phyloP scores from a whole-genome alignment of 64 coral and sea anemone species.

The Montipora cactus region DNA sequence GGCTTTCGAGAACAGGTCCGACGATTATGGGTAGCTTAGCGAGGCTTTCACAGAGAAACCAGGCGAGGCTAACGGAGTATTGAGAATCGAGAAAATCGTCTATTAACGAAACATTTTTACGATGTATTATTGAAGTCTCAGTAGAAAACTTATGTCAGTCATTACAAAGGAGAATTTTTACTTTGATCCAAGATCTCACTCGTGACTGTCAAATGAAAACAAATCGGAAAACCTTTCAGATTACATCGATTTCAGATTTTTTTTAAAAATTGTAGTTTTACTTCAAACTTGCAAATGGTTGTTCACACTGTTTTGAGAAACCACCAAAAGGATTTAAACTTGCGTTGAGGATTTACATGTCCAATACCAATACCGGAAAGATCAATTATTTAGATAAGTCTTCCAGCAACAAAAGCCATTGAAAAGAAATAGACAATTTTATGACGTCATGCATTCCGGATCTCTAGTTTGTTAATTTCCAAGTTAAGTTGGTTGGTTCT shows the following conservation, averaged over 20 bases:
- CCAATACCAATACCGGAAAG: not conserved
- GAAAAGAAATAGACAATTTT: not conserved
- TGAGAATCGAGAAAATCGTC: not conserved
- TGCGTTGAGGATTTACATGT: not conserved
- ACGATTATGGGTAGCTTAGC: no score
- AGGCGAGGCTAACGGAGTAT: no score
- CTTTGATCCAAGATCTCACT: not conserved
- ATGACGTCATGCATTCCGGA: slow-evolving; percentile 44
- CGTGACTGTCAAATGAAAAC: no score
- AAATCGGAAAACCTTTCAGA: no score
- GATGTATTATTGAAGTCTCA: not conserved
- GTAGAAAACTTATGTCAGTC: not conserved
- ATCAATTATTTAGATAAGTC: slow-evolving; percentile 21
- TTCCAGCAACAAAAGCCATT: slow-evolving; percentile 2
- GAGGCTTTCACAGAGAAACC: no score
- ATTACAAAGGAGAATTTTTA: not conserved
- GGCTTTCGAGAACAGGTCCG: no score
- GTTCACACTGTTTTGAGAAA: not conserved
- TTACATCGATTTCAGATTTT: no score
- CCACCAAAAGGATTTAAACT: not conserved
- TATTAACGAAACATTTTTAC: not conserved
- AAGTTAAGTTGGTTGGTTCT: not conserved
- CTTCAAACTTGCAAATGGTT: no score
- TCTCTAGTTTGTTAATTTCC: not conserved
- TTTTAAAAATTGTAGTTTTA: not conserved